phyloP scores from a whole-genome alignment of 2,797 vertebrate species.

The Aulostomus chinensis region DNA sequence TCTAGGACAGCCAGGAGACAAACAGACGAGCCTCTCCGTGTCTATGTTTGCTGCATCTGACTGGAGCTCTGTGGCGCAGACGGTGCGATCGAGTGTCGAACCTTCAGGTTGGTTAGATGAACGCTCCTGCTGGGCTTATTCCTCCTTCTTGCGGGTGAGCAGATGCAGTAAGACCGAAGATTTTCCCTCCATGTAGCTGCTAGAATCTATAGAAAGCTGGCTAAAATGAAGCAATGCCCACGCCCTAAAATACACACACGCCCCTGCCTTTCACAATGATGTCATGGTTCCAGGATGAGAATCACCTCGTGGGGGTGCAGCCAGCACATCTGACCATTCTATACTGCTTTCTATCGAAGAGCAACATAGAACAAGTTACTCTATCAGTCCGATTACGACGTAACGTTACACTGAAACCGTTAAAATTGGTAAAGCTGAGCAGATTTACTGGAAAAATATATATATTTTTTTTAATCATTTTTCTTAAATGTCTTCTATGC shows the following conservation, averaged over 20 bases:
- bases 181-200: constrained; percentile 1
- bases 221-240: constrained; percentile 9
- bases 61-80: background rate
- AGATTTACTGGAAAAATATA: too few relatives aligned
- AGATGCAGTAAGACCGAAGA: background rate
- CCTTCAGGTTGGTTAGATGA: constrained; percentile 1
- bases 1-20: too few relatives aligned
- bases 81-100: constrained; percentile 33
- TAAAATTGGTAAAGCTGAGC: too few relatives aligned
- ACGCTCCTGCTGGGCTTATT: background rate
- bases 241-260: constrained; percentile 26
- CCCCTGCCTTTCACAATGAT: constrained; percentile 40
- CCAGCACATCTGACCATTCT: background rate
- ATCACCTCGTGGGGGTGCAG: constrained; percentile 18
- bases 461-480: too few relatives aligned
- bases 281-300: constrained; percentile 55
- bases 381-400: too few relatives aligned
- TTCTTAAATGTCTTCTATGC: too few relatives aligned
- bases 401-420: too few relatives aligned
- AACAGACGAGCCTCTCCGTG: too few relatives aligned
- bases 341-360: too few relatives aligned
- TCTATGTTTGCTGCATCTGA: constrained; percentile 15
- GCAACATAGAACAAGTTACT: too few relatives aligned
- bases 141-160: constrained; percentile 6
- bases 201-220: background rate